phyloP scores from a whole-genome alignment of 2,797 vertebrate species.

The Fistularia commersonii region DNA sequence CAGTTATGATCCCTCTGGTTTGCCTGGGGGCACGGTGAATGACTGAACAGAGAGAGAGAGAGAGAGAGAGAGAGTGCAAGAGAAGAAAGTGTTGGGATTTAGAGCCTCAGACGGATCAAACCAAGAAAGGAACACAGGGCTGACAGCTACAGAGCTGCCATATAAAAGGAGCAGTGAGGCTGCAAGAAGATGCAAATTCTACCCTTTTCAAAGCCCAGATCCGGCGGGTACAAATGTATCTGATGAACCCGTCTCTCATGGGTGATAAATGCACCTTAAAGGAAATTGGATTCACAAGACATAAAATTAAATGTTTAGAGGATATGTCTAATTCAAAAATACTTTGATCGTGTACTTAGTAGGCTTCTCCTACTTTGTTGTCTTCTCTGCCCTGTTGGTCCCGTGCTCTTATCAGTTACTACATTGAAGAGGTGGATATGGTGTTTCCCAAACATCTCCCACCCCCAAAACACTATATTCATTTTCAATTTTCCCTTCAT shows the following conservation, averaged over 20 bases:
- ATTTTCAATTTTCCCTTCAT: too few species aligned
- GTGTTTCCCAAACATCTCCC: too few species aligned
- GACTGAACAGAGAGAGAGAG: slow-evolving; percentile 12
- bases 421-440: too few species aligned
- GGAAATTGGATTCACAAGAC: slow-evolving; percentile 3
- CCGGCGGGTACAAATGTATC: slow-evolving; percentile 28
- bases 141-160: slow-evolving; percentile 48
- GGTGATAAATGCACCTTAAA: slow-evolving; percentile 22
- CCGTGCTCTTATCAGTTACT: too few species aligned
- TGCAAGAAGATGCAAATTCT: slow-evolving; percentile 62
- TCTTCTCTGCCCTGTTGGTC: too few species aligned
- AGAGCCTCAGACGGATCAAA: slow-evolving; percentile 52
- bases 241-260: slow-evolving; percentile 10
- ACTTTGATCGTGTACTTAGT: too few species aligned
- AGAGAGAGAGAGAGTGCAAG: slow-evolving; percentile 1
- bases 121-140: slow-evolving; percentile 33
- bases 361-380: too few species aligned
- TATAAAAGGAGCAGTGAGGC: slow-evolving; percentile 64
- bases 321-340: too few species aligned
- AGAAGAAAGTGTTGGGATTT: slow-evolving; percentile 29
- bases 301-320: not conserved
- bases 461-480: too few species aligned
- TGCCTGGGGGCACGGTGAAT: slow-evolving; percentile 24
- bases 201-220: slow-evolving; percentile 43
- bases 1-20: slow-evolving; percentile 26